Base-by-base conservation (phyloP, 2,888 invertebrate genomes). In the Hemistola chrysoprasaria region DNA sequence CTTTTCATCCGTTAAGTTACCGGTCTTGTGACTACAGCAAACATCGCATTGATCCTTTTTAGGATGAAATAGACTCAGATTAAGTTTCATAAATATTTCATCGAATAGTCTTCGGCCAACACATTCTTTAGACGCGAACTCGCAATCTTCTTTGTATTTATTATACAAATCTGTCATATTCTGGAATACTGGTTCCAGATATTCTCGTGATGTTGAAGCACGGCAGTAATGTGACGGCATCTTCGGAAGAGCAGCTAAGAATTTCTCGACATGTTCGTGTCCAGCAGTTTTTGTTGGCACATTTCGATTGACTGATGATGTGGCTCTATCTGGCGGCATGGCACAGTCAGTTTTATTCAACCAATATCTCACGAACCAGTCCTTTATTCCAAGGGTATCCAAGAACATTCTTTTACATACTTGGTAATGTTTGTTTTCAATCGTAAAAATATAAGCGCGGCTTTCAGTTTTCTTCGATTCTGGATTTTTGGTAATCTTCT, bases 1-100 rank as follows among this genome's bases (percentile, higher is more conserved):
- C n/a, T n/a, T n/a, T n/a, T n/a, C n/a, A n/a, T n/a, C n/a, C 5
- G 46, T 58, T 40, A 57, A 53, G 32, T 59, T 56, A 29, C 54
- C 55, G 34, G 47, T 42, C 51, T 33, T 21, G 9, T 24, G 20
- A 24, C 33, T 21, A 10, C 46, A 50, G 28, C 53, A 53, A 30
- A 53, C 20, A 29, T 52, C 56, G 24, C 47, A 53, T 24, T 43
- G 45, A 11, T 35, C 35, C 22, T 35, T 35, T 20, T 35, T 35
- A n/a, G 36, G 36, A 28, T 48, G 52, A 36, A 48, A 53, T 37
- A 53, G 42, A 42, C 51, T 54, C 36, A 59, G 44, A 49, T 57
- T 56, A 26, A 53, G 55, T 47, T 59, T 52, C 39, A 50, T 37
- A 52, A 56, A 55, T 47, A 56, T 10, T 38, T 47, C 47, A 44